phyloP scores from a whole-genome alignment of 2,113 vertebrate species.

The Anarrhichthys ocellatus region DNA sequence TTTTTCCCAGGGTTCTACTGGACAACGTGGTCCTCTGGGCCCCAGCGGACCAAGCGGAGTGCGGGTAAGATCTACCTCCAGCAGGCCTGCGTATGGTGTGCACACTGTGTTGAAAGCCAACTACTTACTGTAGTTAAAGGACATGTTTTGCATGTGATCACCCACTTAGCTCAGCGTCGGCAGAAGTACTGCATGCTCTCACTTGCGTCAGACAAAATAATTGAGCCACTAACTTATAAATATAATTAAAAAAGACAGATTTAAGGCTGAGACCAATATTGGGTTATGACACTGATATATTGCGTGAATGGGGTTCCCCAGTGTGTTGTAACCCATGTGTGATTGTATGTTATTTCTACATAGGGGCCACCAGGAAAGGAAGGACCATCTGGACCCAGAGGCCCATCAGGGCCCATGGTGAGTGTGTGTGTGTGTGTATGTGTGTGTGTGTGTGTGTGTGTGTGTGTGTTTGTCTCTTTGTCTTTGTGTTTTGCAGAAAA shows the following conservation, averaged over 20 bases:
- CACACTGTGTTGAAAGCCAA: conserved; percentile 34
- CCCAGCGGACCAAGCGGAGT: conserved; percentile 90
- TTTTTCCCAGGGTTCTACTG: conserved; percentile 88
- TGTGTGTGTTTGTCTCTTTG: neutral
- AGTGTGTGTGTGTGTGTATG: conserved; percentile 68
- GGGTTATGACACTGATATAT: conserved; percentile 66
- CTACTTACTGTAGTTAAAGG: conserved; percentile 26
- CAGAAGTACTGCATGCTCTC: conserved; percentile 39
- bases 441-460: conserved; percentile 49
- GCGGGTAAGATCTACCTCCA: conserved; percentile 86
- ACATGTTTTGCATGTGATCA: conserved; percentile 24
- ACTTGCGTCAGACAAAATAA: conserved; percentile 33
- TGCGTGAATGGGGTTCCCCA: conserved; percentile 45
- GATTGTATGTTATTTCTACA: conserved; percentile 73
- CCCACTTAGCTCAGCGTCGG: conserved; percentile 1
- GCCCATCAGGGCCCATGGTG: conserved; percentile 93
- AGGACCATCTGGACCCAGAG: conserved; percentile 94
- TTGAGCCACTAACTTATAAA: neutral
- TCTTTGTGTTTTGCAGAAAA: conserved; percentile 39
- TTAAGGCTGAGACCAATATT: conserved; percentile 32
- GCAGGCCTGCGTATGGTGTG: conserved; percentile 13
- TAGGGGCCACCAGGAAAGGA: conserved; percentile 98
- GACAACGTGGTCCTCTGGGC: conserved; percentile 90
- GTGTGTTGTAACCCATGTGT: conserved; percentile 65
- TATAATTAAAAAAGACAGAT: conserved; percentile 35